Base-by-base conservation (phyloP, 2,888 invertebrate species). In the Epinotia nisella region DNA sequence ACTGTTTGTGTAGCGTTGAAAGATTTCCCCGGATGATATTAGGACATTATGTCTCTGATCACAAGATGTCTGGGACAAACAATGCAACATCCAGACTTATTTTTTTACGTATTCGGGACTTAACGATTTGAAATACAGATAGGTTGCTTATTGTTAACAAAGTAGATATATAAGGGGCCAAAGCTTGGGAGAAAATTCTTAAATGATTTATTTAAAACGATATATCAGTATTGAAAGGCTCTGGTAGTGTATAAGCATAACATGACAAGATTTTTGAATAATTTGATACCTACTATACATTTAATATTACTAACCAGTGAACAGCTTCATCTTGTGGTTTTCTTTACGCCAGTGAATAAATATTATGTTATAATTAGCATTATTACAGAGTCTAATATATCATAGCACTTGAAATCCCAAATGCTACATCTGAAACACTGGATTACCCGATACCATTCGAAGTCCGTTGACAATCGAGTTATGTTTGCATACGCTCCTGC, bases 41-140 rank as follows among this genome's bases (percentile, higher is more conserved):
- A 69, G 73, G 59, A 53, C 53, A 62, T 64, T 53, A 73, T 59
- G 73, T 53, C 41, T 35, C 51, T 53, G 73, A 69, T 73, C 68
- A 17, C 62, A 69, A 64, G 73, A 73, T 69, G 73, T 71, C 67
- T 72, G 67, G 61, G 53, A 56, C 61, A 62, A 68, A 72, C 72
- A 72, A 72, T 72, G 56, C 61, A 24, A 60, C 17, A 35, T 35
- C 59, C 29, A 24, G 45, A 39, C 61, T 66, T 71, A 71, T 61
- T 72, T 72, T 72, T 68, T 72, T 72, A 39, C 35, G 56, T 61
- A 68, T 41, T 68, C n/a, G 49, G 17, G 56, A 15, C 39, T 56
- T 53, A 39, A 49, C 61, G 72, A 72, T 72, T 72, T 68, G 13
- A 62, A 72, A 72, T 68, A 56, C 66, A 17, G 72, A 72, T 72